These are phyloP conservation scores for Eupithecia vulgata DNA, from an alignment of 2,888 invertebrate species.

Conservation along the genomic window DNA sequence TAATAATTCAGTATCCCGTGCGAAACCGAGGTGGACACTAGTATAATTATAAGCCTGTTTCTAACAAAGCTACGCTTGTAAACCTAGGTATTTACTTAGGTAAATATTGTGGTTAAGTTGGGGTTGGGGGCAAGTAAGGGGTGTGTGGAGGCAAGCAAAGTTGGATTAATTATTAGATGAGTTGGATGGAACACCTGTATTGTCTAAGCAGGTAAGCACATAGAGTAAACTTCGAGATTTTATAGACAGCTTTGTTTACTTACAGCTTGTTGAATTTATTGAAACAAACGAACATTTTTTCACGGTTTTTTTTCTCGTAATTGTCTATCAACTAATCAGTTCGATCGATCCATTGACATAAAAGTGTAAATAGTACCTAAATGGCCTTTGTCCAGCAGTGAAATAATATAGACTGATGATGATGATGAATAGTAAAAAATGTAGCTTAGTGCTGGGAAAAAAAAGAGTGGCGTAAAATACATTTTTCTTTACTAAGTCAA, in stretches of 20 bases:
- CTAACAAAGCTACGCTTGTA: background rate
- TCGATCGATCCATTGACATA: too few relatives aligned
- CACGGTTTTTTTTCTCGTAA: background rate
- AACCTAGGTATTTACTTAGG: slow-evolving; percentile 10
- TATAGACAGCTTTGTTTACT: background rate
- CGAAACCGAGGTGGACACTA: too few relatives aligned
- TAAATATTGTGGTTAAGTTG: slow-evolving; percentile 6
- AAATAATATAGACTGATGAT: too few relatives aligned
- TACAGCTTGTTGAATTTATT: background rate
- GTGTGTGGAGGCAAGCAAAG: slow-evolving; percentile 8
- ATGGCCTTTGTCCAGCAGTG: too few relatives aligned
- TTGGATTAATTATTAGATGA: slow-evolving; percentile 28
- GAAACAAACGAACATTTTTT: background rate
- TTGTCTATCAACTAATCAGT: too few relatives aligned
- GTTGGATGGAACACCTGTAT: slow-evolving; percentile 9
- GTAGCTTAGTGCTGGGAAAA: too few relatives aligned
- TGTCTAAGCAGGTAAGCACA: background rate
- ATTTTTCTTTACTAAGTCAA: background rate
- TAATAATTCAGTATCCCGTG: too few relatives aligned
- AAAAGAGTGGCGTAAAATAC: background rate
- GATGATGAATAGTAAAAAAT: too few relatives aligned
- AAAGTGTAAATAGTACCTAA: too few relatives aligned
- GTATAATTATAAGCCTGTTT: background rate
- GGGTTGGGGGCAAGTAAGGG: background rate
- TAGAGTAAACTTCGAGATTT: background rate